Conservation (phyloP, 64 coral and sea anemone genomes). For the Stichodactyla mertensii region DNA sequence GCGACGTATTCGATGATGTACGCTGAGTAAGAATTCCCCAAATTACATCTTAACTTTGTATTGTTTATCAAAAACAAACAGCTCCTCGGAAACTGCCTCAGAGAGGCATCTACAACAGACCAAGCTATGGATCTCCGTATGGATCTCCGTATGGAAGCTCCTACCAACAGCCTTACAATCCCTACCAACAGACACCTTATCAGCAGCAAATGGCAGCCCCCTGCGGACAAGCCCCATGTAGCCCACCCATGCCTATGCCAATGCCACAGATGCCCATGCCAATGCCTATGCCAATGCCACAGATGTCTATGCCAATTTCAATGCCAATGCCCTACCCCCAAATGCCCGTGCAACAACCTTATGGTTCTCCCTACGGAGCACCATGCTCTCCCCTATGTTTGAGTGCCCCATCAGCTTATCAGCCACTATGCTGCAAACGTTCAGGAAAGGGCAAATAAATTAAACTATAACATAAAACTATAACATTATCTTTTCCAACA, state of each 20-base stretch:
- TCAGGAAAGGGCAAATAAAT: background rate
- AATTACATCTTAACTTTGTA: background rate
- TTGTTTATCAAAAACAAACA: background rate
- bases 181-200: background rate
- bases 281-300: background rate
- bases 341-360: constrained; percentile 11
- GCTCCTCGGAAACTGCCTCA: background rate
- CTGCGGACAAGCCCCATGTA: background rate
- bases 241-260: background rate
- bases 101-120: background rate
- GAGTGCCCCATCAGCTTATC: background rate
- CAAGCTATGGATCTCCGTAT: background rate
- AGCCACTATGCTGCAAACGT: background rate
- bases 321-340: constrained; percentile 18
- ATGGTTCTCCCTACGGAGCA: background rate
- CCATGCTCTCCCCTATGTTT: background rate
- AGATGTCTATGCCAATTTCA: constrained; percentile 23
- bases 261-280: background rate
- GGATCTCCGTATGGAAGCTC: background rate
- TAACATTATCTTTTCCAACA: background rate
- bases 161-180: background rate
- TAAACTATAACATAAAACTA: background rate
- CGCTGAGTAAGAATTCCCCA: background rate
- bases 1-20: too few species aligned
- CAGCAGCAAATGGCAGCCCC: background rate